Percentiles rank a stretch among this genome's conserved stretches.
phyloP scores from a whole-genome alignment of 2,797 vertebrate species.

The Hapalemur alaotrensis region DNA sequence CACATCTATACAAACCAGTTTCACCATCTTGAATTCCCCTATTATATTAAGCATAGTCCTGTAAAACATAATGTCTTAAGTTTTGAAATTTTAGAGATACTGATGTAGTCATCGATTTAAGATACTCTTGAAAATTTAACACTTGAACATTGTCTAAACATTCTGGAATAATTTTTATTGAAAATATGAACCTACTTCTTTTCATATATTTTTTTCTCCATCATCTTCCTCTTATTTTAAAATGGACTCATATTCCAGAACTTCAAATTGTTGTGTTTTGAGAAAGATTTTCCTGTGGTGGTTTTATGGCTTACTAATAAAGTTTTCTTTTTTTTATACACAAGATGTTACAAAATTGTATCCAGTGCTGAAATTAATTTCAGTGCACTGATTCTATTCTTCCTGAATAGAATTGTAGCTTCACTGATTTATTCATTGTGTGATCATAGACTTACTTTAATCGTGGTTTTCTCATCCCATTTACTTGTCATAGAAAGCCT shows the following conservation, averaged over 20 bases:
- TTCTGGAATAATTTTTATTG: not conserved
- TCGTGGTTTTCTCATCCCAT: not conserved
- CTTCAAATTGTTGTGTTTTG: not conserved
- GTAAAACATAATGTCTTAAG: not conserved
- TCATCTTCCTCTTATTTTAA: not conserved
- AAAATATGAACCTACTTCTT: not conserved
- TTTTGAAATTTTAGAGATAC: not conserved
- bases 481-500: not conserved
- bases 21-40: not conserved
- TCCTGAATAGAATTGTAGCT: not conserved
- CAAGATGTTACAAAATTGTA: not conserved
- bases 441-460: not conserved
- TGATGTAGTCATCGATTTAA: not conserved
- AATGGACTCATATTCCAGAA: not conserved
- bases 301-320: not conserved
- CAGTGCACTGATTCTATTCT: not conserved
- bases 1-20: not conserved
- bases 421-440: not conserved
- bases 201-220: not conserved
- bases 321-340: not conserved
- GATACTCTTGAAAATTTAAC: not conserved
- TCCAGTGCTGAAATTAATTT: not conserved
- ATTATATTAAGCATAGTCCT: not conserved
- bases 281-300: not conserved
- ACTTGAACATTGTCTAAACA: not conserved